A percentile compares a stretch with the other conserved stretches of the same genome.
phyloP scores from a whole-genome alignment of 2,888 invertebrate species.

The Tetragonula carbonaria region DNA sequence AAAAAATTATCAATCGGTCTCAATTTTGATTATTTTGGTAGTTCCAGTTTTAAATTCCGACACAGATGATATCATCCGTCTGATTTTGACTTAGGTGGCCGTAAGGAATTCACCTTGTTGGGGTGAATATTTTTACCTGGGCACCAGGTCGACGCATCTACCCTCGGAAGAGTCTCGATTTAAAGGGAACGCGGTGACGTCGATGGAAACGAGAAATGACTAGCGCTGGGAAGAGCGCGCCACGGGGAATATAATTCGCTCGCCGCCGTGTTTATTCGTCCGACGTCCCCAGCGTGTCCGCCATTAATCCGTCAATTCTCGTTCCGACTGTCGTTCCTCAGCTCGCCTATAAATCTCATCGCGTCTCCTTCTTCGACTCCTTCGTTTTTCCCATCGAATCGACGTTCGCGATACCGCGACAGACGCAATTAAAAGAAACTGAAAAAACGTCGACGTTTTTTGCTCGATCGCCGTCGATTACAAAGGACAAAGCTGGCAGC shows the following conservation, averaged over 20 bases:
- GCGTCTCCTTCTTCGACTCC: neutral
- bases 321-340: slow-evolving; percentile 1
- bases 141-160: no score
- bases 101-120: no score
- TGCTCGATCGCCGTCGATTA: slow-evolving; percentile 23
- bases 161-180: neutral
- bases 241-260: slow-evolving; percentile 24
- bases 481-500: neutral
- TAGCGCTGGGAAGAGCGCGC: neutral
- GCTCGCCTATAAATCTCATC: slow-evolving; percentile 17
- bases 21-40: no score
- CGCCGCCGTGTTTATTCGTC: slow-evolving; percentile 17
- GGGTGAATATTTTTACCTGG: no score
- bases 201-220: neutral
- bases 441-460: neutral
- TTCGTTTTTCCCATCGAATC: neutral
- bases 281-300: slow-evolving; percentile 10
- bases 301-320: slow-evolving; percentile 47
- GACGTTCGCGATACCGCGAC: neutral
- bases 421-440: slow-evolving; percentile 26
- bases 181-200: no score
- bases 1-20: no score
- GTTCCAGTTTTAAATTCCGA: no score
- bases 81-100: no score
- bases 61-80: no score